These are phyloP conservation scores for Dreissena polymorpha DNA, from an alignment of 1,140 invertebrate genomes.

Conservation along the genomic window DNA sequence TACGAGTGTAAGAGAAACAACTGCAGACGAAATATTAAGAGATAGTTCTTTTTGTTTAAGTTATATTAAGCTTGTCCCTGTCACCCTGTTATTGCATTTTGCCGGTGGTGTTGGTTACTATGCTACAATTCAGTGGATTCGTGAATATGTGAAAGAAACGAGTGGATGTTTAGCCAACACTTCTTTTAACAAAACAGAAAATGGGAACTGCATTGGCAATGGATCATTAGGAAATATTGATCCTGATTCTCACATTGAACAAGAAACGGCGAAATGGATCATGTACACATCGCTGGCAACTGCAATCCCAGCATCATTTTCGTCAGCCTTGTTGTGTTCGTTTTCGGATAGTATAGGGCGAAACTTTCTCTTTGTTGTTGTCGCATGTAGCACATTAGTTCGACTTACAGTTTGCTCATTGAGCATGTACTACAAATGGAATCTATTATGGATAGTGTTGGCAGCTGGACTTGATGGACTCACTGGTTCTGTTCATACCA, in stretches of 20 bases:
- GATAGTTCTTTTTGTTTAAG: too few species aligned
- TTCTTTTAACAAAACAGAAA: neutral
- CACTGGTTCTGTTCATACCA: neutral
- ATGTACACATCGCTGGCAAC: conserved; percentile 4
- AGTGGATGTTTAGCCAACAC: neutral
- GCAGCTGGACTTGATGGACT: neutral
- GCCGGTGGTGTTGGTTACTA: neutral
- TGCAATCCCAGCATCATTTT: neutral
- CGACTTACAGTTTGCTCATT: neutral
- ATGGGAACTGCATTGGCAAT: too few species aligned
- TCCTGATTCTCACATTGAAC: neutral
- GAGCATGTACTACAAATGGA: neutral
- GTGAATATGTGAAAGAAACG: neutral
- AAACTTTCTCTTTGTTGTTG: neutral
- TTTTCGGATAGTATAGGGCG: neutral
- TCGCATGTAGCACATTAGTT: neutral
- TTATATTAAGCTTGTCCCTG: neutral
- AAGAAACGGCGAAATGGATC: neutral
- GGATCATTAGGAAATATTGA: neutral
- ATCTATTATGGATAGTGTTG: neutral
- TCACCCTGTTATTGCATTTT: neutral
- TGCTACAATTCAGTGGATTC: conserved; percentile 13
- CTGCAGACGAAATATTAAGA: too few species aligned
- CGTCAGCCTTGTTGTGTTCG: neutral
- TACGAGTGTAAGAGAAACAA: too few species aligned